Evolutionary conservation across 2,113 vertebrate genomes (phyloP).

Genomic region (Dissostichus mawsoni): DNA sequence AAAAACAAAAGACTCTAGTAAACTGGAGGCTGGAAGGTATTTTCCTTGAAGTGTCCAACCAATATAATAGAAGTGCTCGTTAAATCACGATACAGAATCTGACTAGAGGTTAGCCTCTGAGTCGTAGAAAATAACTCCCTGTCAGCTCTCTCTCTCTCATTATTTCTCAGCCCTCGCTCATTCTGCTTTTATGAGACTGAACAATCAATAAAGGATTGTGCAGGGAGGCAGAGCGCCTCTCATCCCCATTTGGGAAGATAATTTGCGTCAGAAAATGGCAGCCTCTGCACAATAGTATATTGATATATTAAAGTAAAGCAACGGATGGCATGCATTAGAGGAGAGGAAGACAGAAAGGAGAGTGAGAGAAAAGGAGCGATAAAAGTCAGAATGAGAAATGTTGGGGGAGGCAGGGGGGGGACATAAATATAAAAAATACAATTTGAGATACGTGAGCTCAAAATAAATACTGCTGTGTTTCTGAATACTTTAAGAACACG

Average conservation of each 20-base stretch:
- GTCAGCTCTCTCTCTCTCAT: constrained; percentile 83
- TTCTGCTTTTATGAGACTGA: constrained; percentile 87
- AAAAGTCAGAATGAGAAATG: constrained; percentile 16
- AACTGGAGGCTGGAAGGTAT: neutral
- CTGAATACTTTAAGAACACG: neutral
- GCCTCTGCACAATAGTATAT: constrained; percentile 85
- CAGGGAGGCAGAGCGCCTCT: constrained; percentile 80
- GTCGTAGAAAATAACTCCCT: constrained; percentile 89
- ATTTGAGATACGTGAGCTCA: neutral
- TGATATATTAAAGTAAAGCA: constrained; percentile 87
- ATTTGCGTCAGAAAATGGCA: constrained; percentile 87
- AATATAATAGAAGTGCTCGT: constrained; percentile 68
- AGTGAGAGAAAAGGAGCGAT: constrained; percentile 4
- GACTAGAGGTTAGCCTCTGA: constrained; percentile 97
- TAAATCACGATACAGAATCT: constrained; percentile 94
- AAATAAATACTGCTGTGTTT: neutral
- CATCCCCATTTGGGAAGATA: constrained; percentile 83
- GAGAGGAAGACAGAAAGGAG: constrained; percentile 21
- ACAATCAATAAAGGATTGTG: constrained; percentile 93
- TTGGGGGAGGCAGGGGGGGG: neutral
- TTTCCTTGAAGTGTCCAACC: constrained; percentile 1
- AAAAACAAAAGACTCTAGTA: neutral
- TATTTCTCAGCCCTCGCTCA: constrained; percentile 52
- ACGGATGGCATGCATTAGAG: constrained; percentile 48
- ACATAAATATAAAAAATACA: constrained; percentile 11